phyloP scores from a whole-genome alignment of 1,140 invertebrate genomes.

The Probaryconus sp. region DNA sequence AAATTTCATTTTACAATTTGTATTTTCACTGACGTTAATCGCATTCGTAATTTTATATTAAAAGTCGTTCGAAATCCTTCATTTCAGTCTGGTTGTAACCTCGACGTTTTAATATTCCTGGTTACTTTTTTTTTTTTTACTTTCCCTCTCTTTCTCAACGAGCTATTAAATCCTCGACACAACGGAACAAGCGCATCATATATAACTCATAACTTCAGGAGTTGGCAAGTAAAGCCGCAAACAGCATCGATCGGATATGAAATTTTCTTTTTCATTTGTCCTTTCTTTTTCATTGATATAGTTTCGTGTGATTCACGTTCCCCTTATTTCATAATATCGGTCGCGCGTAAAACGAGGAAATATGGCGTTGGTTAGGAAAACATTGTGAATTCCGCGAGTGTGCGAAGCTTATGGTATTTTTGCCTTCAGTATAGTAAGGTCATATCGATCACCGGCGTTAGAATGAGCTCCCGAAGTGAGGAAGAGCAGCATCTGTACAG shows the following conservation, averaged over 20 bases:
- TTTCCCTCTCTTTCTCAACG: neutral
- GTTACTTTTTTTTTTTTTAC: no score
- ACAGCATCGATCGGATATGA: conserved; percentile 1
- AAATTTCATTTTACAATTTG: no score
- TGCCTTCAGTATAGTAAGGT: conserved; percentile 32
- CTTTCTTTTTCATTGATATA: conserved; percentile 26
- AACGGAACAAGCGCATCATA: no score
- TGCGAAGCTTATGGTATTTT: conserved; percentile 62
- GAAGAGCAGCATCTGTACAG: conserved; percentile 35
- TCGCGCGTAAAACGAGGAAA: conserved; percentile 39
- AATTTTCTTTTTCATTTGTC: neutral
- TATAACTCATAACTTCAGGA: no score
- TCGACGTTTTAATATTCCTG: neutral
- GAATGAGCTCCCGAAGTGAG: conserved; percentile 28
- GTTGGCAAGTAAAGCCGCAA: no score
- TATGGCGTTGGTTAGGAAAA: conserved; percentile 38
- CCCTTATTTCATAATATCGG: conserved; percentile 37
- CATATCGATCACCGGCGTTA: conserved; percentile 66
- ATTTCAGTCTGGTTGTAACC: no score
- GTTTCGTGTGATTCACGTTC: conserved; percentile 13
- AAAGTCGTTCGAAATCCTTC: no score
- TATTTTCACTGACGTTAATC: no score
- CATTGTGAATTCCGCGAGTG: conserved; percentile 64
- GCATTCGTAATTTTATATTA: no score
- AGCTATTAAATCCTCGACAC: no score